Base-by-base conservation (phyloP, 92 coral and sea anemone genomes). In the Umimayanthus kanabou region DNA sequence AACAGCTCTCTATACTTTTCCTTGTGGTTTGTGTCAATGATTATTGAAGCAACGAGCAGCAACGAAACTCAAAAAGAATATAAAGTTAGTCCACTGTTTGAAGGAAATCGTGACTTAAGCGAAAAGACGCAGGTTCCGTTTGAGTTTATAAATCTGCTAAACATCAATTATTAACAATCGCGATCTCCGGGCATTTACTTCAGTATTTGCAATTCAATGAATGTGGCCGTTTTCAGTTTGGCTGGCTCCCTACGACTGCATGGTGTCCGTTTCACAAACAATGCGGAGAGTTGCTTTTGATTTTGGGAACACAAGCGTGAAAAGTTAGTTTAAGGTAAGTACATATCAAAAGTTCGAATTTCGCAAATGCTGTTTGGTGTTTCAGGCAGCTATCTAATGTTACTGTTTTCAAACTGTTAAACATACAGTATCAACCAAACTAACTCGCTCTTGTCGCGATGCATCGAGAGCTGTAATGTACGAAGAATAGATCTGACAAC, bases 131-230 rank as follows among this genome's bases (percentile, higher is more conserved):
- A 10, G 76, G 37, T 72, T 37, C 39, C 0, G 22, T 72, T 72
- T 28, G 40, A 72, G 40, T 28, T 53, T 29, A 37, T 72, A 72
- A 72, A 15, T 15, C 30, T 26, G 40, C 76, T 72, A 29, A 72
- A 72, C 37, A 25, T 72, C 40, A 72, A 72, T 25, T 72, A 72
- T 72, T 72, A 72, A 72, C n/a, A 72, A 29, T 72, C 58, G 58
- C 58, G 58, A 53, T 53, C 58, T 53, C 58, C 58, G 58, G 58
- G 58, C 58, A 53, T 53, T 53, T 37, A 26, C 40, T 25, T 72
- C 76, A 72, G 14, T 72, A 72, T 72, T 72, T 72, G 76, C 76
- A 72, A 72, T 72, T 72, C 76, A 72, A 72, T 72, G 76, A 37
- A 26, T 72, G 76, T 20, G 40, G 40, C 37, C 76, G 76, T 72